Conservation (phyloP, 1,140 invertebrate genomes). For the Calliphora vicina region DNA sequence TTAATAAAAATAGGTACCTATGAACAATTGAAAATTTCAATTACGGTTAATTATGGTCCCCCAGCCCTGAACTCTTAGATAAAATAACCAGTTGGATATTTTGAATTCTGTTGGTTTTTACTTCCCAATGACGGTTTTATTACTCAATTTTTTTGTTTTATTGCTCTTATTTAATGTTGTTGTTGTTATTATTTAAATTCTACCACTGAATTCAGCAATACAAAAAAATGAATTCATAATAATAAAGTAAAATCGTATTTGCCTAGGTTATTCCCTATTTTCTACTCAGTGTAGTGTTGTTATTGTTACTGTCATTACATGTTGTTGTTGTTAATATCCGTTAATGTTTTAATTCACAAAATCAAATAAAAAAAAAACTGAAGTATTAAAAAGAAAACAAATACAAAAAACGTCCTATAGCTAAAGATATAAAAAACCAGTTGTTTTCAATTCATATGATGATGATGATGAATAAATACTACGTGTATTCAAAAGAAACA, state of each 20-base stretch:
- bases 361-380: background rate
- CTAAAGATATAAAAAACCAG: too few relatives aligned
- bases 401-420: too few relatives aligned
- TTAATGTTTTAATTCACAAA: constrained; percentile 10
- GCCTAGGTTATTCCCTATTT: too few relatives aligned
- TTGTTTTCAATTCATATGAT: background rate
- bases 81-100: background rate
- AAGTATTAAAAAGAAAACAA: too few relatives aligned
- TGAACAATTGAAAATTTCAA: too few relatives aligned
- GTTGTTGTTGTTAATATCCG: background rate
- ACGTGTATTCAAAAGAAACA: background rate
- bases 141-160: background rate
- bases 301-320: background rate
- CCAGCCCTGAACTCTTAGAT: background rate
- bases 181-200: background rate
- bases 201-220: too few relatives aligned
- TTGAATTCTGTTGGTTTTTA: background rate
- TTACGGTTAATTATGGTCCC: background rate
- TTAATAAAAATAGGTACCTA: too few relatives aligned
- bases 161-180: background rate
- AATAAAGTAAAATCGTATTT: too few relatives aligned
- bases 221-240: too few relatives aligned
- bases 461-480: background rate
- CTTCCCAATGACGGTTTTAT: background rate
- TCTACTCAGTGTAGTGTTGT: background rate